These are phyloP conservation scores for Botia almorhae DNA, from an alignment of 2,797 vertebrate genomes.

Conservation along the genomic window DNA sequence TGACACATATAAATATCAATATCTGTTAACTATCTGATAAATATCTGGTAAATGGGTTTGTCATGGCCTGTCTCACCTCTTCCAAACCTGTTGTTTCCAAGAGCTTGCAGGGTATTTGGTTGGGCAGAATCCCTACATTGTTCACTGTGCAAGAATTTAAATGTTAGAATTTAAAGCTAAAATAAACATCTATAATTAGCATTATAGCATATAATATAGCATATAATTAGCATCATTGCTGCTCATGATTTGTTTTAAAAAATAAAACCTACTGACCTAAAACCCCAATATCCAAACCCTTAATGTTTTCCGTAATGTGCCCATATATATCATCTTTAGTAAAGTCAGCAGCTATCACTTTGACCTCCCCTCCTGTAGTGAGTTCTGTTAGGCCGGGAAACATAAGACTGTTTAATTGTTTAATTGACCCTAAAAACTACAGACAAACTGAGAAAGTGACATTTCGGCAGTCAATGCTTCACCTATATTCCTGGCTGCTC, in stretches of 20 bases:
- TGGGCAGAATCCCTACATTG: slow-evolving; percentile 85
- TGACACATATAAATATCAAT: slow-evolving; percentile 2
- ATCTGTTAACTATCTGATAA: slow-evolving; percentile 2
- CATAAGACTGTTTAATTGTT: neutral
- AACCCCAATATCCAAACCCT: slow-evolving; percentile 83
- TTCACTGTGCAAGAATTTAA: slow-evolving; percentile 77
- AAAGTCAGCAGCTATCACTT: slow-evolving; percentile 85
- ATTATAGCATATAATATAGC: neutral
- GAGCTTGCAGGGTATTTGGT: slow-evolving; percentile 72
- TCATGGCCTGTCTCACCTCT: slow-evolving; percentile 72
- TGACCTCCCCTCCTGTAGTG: slow-evolving; percentile 77
- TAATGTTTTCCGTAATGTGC: slow-evolving; percentile 76
- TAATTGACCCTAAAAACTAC: neutral
- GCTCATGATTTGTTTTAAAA: neutral
- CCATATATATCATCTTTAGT: slow-evolving; percentile 77
- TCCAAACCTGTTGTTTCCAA: slow-evolving; percentile 75
- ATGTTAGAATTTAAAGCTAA: neutral
- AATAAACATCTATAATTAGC: neutral
- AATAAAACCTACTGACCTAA: slow-evolving; percentile 77
- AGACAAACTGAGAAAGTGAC: neutral
- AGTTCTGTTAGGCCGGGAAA: slow-evolving; percentile 67
- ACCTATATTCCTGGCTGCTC: slow-evolving; percentile 83
- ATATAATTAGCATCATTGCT: neutral
- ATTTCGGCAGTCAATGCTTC: slow-evolving; percentile 41
- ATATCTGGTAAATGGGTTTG: neutral